Base-by-base conservation (phyloP, 2,888 invertebrate genomes). In the Drosophila colorata region DNA sequence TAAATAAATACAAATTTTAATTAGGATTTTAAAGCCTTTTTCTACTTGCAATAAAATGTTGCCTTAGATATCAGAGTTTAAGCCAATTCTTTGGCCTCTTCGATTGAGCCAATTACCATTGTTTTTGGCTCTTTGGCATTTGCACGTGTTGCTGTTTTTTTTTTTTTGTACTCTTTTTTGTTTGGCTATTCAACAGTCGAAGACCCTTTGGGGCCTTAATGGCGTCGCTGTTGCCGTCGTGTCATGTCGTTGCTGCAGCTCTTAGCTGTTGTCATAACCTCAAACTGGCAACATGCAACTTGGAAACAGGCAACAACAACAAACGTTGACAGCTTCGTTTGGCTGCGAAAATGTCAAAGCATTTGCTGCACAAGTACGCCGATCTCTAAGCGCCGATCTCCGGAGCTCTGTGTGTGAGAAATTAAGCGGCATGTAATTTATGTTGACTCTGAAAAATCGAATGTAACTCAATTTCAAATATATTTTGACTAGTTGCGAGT, bases 401-500 rank as follows among this genome's bases (percentile, higher is more conserved):
- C 6, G 13, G 14, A 9, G 40, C 16, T 48, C 43, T 47, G 47
- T 70, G 73, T 79, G 69, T 66, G 76, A 79, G 33, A 73, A 85
- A 82, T 82, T 76, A 73, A 82, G 83, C 80, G 48, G 76, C 88
- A 46, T 63, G 80, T 82, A 80, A 88, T 88, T 83, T 87, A 87
- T 83, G 81, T 86, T 83, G 87, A 83, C 88, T 83, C 84, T 80
- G 87, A 84, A 80, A 76, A 86, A 83, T 74, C 81, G 81, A 80
- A 88, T 83, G 74, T 77, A 80, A 74, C 76, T 85, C 79, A 81
- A 87, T 87, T 82, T 70, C 67, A 74, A 68, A 85, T 81, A 64
- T 85, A 85, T 80, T 69, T 59, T 56, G 69, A 40, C 37, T 63
- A 41, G 64, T 38, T 40, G 38, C 38, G 28, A 28, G 28, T 14